These are phyloP conservation scores for Halocaridina rubra DNA, from an alignment of 2,888 invertebrate species.

Conservation along the genomic window DNA sequence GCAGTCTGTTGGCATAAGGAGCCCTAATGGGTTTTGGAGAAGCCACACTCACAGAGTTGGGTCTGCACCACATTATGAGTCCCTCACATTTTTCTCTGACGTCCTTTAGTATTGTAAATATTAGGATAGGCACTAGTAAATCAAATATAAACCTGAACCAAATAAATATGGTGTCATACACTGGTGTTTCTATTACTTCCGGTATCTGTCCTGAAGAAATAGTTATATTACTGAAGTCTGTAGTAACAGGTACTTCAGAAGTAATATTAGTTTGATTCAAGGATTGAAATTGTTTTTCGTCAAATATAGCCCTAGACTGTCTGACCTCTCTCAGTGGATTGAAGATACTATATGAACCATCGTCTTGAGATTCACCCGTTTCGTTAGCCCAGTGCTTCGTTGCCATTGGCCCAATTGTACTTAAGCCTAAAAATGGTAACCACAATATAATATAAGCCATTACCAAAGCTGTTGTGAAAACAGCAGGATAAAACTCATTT, in stretches of 20 bases:
- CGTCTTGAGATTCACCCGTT: background rate
- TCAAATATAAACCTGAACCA: conserved; percentile 65
- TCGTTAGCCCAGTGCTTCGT: conserved; percentile 54
- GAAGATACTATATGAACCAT: no score
- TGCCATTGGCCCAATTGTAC: conserved; percentile 34
- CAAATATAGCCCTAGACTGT: conserved; percentile 6
- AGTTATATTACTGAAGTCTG: conserved; percentile 2
- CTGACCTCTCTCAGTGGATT: no score
- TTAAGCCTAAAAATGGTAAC: conserved; percentile 40
- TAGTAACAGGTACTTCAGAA: background rate
- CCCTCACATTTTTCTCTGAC: conserved; percentile 64
- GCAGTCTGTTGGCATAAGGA: conserved; percentile 24
- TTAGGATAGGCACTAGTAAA: conserved; percentile 64
- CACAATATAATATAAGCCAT: conserved; percentile 43
- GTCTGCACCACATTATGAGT: conserved; percentile 65
- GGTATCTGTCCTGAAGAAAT: conserved; percentile 19
- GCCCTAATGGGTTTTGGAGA: conserved; percentile 60
- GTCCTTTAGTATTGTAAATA: conserved; percentile 65
- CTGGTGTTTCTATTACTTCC: conserved; percentile 45
- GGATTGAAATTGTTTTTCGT: conserved; percentile 28
- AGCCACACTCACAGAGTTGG: conserved; percentile 61
- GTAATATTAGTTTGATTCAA: conserved; percentile 22
- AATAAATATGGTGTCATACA: conserved; percentile 65
- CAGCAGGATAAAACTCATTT: conserved; percentile 53
- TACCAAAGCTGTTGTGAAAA: background rate